Evolutionary conservation across 2,113 vertebrate species (phyloP), one percentile per base, ranked within the genome.

Genomic region (Nothobranchius kuhntae): DNA sequence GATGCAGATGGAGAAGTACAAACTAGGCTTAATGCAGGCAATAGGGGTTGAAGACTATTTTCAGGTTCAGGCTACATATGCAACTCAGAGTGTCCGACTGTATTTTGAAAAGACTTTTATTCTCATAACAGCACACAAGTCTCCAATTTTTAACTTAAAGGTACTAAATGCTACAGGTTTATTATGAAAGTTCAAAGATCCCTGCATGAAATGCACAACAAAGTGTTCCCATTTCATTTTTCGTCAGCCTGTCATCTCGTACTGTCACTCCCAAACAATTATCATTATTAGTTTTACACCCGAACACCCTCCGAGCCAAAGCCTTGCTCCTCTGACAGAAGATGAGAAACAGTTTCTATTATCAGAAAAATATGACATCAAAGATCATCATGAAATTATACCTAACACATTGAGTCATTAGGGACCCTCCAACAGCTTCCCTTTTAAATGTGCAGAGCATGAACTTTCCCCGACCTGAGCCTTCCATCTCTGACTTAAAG

Each of bases 391-490:
- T 21, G 14, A 24, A 61, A 50, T 13, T 52, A 51, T 35, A 48
- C 13, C 9, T 35, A n/a, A 11, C 11, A 52, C 12, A 17, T 61
- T 8, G 24, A 73, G 42, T 45, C 2, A 3, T 67, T 63, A 40
- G 56, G 52, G 38, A 63, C 14, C 9, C 3, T 24, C 30, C 15
- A 59, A n/a, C 44, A 65, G 63, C 62, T 44, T 3, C 51, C 13
- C 9, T 54, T 48, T 17, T 53, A 65, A 68, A 59, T 55, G 15
- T 40, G n/a, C 5, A 12, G 24, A 55, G 40, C 36, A 7, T 73
- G 81, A 75, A 75, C 79, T 68, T 35, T 26, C 54, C 6, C 67
- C 77, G 60, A 70, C 78, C 75, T 35, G 26, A 73, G 24, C 45
- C 61, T 77, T 47, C 56, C 24, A 51, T 46, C 50, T 80, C 61